phyloP scores from a whole-genome alignment of 2,797 vertebrate genomes.

The Remorina albescens region DNA sequence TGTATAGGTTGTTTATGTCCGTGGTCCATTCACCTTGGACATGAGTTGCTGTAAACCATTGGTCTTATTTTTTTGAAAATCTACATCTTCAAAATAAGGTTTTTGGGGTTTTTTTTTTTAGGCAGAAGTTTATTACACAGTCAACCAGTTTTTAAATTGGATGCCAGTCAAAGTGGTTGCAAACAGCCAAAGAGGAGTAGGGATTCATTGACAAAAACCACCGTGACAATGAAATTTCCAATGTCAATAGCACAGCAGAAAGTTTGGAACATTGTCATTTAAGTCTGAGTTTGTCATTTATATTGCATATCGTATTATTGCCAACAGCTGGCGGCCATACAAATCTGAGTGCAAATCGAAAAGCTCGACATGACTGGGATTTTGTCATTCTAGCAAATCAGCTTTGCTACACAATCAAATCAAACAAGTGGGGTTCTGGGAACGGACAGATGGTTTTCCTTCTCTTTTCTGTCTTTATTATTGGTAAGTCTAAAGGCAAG shows the following conservation, averaged over 20 bases:
- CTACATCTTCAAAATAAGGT: too few relatives aligned
- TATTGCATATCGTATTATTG: constrained; percentile 10
- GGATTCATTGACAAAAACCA: neutral
- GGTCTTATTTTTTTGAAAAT: too few relatives aligned
- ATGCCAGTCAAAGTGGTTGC: neutral
- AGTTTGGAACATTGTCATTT: neutral
- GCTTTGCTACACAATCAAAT: constrained; percentile 38
- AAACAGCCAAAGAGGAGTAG: neutral
- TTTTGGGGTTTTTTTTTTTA: too few relatives aligned
- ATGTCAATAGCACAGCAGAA: neutral
- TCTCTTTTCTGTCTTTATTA: neutral
- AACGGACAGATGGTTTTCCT: neutral
- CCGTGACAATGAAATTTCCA: neutral
- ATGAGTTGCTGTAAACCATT: too few relatives aligned
- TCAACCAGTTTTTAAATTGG: neutral
- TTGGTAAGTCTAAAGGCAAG: constrained; percentile 20
- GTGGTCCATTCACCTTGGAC: too few relatives aligned
- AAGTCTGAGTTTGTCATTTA: constrained; percentile 9
- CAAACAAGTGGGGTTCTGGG: constrained; percentile 22
- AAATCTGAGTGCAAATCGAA: constrained; percentile 20
- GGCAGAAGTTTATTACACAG: neutral
- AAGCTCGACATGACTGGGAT: neutral
- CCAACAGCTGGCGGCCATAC: constrained; percentile 15
- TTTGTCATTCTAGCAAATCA: constrained; percentile 17
- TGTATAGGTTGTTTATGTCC: too few relatives aligned